phyloP scores from a whole-genome alignment of 2,113 vertebrate species.

The Limanda limanda region DNA sequence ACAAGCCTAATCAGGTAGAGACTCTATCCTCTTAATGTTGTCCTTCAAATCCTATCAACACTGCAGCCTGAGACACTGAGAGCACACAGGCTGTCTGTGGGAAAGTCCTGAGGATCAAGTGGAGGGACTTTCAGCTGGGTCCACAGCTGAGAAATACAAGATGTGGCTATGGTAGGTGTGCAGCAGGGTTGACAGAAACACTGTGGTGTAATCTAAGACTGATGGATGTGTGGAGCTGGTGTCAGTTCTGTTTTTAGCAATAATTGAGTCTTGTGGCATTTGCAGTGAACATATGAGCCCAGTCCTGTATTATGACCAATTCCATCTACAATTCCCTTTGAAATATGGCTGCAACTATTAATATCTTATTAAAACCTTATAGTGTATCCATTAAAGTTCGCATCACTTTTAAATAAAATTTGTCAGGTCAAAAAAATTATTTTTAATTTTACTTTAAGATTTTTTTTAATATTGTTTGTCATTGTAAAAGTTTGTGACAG shows the following conservation, averaged over 20 bases:
- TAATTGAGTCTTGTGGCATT: background rate
- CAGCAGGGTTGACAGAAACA: background rate
- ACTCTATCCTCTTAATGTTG: slow-evolving; percentile 64
- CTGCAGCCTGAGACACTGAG: slow-evolving; percentile 1
- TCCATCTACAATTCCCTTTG: too few relatives aligned
- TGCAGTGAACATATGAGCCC: too few relatives aligned
- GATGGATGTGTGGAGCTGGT: background rate
- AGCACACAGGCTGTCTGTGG: background rate
- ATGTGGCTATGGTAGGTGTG: background rate
- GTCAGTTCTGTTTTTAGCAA: background rate
- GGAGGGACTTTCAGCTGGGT: background rate
- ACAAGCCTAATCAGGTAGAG: slow-evolving; percentile 34
- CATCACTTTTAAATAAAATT: too few relatives aligned
- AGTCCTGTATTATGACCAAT: too few relatives aligned
- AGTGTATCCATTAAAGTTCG: too few relatives aligned
- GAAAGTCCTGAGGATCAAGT: background rate
- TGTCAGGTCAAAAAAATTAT: too few relatives aligned
- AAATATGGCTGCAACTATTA: too few relatives aligned
- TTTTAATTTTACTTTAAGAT: too few relatives aligned
- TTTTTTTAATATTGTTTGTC: too few relatives aligned
- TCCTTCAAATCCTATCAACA: slow-evolving; percentile 70
- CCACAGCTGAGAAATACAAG: background rate
- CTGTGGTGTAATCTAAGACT: background rate
- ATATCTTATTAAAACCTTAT: too few relatives aligned
- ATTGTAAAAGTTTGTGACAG: too few relatives aligned